Evolutionary conservation across 2,797 vertebrate species (phyloP).

Genomic region (Pangasius macronema): DNA sequence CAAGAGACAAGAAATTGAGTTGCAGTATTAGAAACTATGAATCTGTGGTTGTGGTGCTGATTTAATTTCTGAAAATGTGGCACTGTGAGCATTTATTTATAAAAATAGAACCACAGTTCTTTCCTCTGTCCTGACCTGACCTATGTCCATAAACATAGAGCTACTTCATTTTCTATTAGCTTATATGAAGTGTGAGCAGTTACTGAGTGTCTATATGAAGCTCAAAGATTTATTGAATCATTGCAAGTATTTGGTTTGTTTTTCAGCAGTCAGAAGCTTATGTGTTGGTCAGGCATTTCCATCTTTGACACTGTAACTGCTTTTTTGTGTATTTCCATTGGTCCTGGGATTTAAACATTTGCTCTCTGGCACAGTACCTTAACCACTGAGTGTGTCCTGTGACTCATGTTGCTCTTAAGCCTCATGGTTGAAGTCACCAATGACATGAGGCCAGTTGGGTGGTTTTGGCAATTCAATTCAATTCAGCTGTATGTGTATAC

Average conservation of each 20-base stretch:
- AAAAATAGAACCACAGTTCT: background rate
- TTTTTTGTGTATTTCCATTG: background rate
- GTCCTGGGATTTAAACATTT: background rate
- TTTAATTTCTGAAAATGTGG: constrained; percentile 7
- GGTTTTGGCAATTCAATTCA: background rate
- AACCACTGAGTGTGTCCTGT: constrained; percentile 1
- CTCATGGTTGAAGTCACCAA: background rate
- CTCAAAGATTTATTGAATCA: background rate
- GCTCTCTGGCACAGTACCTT: background rate
- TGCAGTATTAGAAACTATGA: constrained; percentile 3
- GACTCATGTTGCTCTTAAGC: constrained; percentile 3
- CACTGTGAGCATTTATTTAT: background rate
- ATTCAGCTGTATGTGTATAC: background rate
- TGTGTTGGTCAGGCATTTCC: constrained; percentile 1
- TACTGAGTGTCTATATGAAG: background rate
- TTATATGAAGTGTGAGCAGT: background rate
- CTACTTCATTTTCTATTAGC: background rate
- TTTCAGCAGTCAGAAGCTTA: constrained; percentile 23
- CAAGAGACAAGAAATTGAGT: background rate
- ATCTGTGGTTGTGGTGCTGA: background rate
- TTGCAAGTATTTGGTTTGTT: background rate
- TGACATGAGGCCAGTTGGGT: background rate
- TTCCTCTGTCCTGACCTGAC: constrained; percentile 18
- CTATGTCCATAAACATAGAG: background rate
- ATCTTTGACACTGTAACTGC: background rate